Conservation (phyloP, 2,113 vertebrate genomes). For the Halcyon malimbica region DNA sequence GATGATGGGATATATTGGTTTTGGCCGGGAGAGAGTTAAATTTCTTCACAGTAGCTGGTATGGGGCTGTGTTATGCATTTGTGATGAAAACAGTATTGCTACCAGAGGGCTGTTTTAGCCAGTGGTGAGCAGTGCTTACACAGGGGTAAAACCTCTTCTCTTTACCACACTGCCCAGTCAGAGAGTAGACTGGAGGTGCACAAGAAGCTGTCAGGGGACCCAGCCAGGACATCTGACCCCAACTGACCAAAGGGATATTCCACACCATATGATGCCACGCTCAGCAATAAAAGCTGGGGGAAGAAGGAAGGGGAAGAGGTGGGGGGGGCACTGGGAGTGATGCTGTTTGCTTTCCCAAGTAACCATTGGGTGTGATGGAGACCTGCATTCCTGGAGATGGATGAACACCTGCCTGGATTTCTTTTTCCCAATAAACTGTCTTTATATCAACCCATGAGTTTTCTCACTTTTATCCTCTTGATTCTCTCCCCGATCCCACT, state of each 20-base stretch:
- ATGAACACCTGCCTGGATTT: not conserved
- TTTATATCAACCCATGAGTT: not conserved
- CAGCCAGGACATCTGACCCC: not conserved
- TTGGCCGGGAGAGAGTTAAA: not conserved
- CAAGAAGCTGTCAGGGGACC: not conserved
- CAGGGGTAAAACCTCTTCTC: not conserved
- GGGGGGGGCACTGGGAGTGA: fast-evolving
- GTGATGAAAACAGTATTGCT: not conserved
- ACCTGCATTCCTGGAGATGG: not conserved
- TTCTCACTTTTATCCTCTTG: not conserved
- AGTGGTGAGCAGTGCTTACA: not conserved
- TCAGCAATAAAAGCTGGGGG: not conserved
- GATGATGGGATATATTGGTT: not conserved
- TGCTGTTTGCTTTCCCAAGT: not conserved
- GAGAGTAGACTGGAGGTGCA: fast-evolving
- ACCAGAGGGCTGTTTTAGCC: fast-evolving
- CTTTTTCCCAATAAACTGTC: not conserved
- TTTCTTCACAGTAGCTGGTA: not conserved
- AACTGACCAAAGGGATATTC: not conserved
- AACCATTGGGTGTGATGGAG: fast-evolving
- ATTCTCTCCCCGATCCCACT: not conserved
- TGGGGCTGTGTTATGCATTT: not conserved
- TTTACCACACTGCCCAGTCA: not conserved
- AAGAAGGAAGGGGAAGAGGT: not conserved
- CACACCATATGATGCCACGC: fast-evolving